phyloP scores from a whole-genome alignment of 2,888 invertebrate genomes.

The Polydrusus tereticollis region DNA sequence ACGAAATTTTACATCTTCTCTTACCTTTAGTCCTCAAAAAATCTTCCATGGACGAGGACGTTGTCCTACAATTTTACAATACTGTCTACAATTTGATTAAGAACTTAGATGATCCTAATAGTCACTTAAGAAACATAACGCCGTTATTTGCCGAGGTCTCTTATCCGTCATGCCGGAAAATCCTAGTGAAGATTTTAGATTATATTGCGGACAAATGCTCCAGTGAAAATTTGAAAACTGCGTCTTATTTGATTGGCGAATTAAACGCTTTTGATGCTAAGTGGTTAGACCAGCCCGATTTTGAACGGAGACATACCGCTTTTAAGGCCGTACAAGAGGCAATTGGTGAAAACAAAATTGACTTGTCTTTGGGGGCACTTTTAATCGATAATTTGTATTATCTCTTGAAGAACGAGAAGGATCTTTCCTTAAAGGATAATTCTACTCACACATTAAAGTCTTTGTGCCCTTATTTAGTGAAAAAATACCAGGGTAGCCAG shows the following conservation, averaged over 20 bases:
- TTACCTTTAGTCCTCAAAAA: slow-evolving; percentile 80
- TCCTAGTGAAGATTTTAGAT: slow-evolving; percentile 75
- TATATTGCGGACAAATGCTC: slow-evolving; percentile 71
- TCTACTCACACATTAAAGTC: slow-evolving; percentile 81
- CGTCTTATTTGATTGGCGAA: slow-evolving; percentile 72
- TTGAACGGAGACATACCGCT: slow-evolving; percentile 82
- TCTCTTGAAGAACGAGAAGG: slow-evolving; percentile 82
- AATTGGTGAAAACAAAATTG: slow-evolving; percentile 68
- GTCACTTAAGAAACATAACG: slow-evolving; percentile 78
- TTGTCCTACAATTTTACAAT: slow-evolving; percentile 77
- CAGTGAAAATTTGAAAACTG: slow-evolving; percentile 63
- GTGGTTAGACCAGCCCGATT: slow-evolving; percentile 96
- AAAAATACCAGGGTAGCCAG: slow-evolving; percentile 69
- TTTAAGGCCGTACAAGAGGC: slow-evolving; percentile 76
- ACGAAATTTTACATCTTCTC: slow-evolving; percentile 77
- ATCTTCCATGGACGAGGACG: slow-evolving; percentile 75
- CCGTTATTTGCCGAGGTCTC: slow-evolving; percentile 80
- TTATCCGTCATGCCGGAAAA: slow-evolving; percentile 76
- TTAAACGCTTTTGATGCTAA: slow-evolving; percentile 90
- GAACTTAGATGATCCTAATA: slow-evolving; percentile 75
- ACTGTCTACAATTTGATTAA: slow-evolving; percentile 83
- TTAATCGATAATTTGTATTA: slow-evolving; percentile 87
- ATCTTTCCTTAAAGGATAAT: slow-evolving; percentile 85
- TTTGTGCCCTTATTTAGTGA: slow-evolving; percentile 76
- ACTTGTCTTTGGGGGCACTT: slow-evolving; percentile 77